These are phyloP conservation scores for Engystomops pustulosus DNA, from an alignment of 2,113 vertebrate genomes.

Conservation along the genomic window DNA sequence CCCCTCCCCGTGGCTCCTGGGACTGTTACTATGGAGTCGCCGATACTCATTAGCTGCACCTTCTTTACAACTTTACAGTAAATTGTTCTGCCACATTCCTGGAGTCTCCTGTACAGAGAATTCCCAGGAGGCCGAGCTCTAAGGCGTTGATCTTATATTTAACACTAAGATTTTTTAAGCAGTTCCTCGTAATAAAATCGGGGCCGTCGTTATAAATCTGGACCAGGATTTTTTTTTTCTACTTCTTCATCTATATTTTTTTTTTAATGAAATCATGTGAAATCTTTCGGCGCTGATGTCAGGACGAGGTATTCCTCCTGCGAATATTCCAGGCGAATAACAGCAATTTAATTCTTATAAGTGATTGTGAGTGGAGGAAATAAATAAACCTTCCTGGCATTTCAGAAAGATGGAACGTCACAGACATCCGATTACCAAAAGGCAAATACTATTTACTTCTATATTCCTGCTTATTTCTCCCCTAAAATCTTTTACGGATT, in stretches of 20 bases:
- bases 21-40: too few relatives aligned
- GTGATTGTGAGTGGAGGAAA: constrained; percentile 23
- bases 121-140: background rate
- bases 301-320: constrained; percentile 41
- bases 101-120: background rate
- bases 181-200: background rate
- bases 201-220: constrained; percentile 4
- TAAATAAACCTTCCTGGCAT: constrained; percentile 33
- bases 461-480: background rate
- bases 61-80: too few relatives aligned
- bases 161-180: constrained; percentile 22
- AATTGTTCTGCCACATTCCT: constrained; percentile 9
- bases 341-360: constrained; percentile 44
- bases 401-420: constrained; percentile 44
- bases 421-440: constrained; percentile 29
- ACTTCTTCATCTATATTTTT: background rate
- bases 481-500: too few relatives aligned
- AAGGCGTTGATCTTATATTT: constrained; percentile 32
- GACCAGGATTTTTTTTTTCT: background rate
- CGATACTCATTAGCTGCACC: constrained; percentile 38
- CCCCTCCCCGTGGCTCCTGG: too few relatives aligned
- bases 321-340: constrained; percentile 38
- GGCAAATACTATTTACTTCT: background rate
- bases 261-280: constrained; percentile 43
- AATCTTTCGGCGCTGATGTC: constrained; percentile 25